A percentile compares a stretch with the other conserved stretches of the same genome.
Evolutionary conservation across 2,113 vertebrate genomes (phyloP).

Genomic region (Orientallactaga bullata): DNA sequence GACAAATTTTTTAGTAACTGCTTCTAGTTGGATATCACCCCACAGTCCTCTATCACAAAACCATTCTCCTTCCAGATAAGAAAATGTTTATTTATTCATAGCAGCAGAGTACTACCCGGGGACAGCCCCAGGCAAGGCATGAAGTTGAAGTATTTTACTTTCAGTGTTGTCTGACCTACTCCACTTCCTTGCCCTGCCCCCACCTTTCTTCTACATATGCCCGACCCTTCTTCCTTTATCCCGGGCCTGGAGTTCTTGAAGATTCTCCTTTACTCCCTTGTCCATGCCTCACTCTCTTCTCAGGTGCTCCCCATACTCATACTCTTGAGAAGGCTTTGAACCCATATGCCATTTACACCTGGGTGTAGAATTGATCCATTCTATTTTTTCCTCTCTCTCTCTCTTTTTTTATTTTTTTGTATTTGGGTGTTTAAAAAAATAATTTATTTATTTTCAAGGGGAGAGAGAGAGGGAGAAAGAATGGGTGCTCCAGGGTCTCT

Average conservation of each 20-base stretch:
- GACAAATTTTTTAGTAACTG: conserved; percentile 41
- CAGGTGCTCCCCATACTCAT: neutral
- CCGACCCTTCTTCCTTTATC: neutral
- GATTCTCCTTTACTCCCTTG: neutral
- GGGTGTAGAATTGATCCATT: neutral
- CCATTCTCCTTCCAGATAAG: conserved; percentile 72
- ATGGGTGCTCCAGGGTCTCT: too few relatives aligned
- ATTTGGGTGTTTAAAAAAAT: too few relatives aligned
- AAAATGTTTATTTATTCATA: conserved; percentile 73
- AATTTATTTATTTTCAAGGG: too few relatives aligned
- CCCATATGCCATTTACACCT: neutral
- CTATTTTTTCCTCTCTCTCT: neutral
- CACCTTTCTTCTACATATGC: neutral
- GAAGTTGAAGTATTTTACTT: conserved; percentile 34
- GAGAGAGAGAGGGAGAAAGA: too few relatives aligned
- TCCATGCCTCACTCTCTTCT: too few relatives aligned
- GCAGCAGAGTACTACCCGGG: conserved; percentile 59
- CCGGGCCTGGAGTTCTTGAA: neutral
- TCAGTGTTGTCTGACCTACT: conserved; percentile 52
- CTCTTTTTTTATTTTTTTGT: too few relatives aligned
- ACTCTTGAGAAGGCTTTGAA: neutral
- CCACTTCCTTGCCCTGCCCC: accelerated
- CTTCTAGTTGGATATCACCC: conserved; percentile 37
- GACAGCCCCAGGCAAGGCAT: neutral
- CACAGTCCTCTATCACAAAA: conserved; percentile 66